Conservation (phyloP, 2,888 invertebrate genomes). For the Sarcophaga rosellei region DNA sequence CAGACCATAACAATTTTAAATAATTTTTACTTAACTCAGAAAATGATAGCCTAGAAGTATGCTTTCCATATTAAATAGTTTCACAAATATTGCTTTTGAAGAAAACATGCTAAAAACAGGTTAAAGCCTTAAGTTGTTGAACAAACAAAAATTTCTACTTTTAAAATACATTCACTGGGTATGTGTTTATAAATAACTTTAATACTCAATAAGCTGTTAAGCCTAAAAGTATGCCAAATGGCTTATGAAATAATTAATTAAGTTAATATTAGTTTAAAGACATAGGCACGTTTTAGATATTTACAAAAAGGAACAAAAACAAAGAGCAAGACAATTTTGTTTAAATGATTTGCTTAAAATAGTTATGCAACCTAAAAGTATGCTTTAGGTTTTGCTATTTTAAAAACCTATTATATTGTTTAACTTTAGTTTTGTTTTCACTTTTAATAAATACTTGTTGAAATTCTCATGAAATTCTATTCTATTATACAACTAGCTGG, state of each 20-base stretch:
- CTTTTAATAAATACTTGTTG: neutral
- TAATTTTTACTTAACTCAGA: neutral
- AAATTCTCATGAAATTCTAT: neutral
- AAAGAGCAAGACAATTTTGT: neutral
- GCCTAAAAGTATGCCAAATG: neutral
- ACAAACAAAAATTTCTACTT: neutral
- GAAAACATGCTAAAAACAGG: neutral
- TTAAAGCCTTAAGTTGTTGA: neutral
- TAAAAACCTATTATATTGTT: neutral
- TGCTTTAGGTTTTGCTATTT: neutral
- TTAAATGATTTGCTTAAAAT: neutral
- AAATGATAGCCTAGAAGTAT: neutral
- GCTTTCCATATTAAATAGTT: conserved; percentile 5
- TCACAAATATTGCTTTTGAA: neutral
- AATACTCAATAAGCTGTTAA: neutral
- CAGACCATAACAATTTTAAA: neutral
- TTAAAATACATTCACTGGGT: neutral
- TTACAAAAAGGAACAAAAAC: neutral
- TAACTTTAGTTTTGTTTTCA: neutral
- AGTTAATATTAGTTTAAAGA: conserved; percentile 9
- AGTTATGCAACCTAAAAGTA: neutral
- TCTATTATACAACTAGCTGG: neutral
- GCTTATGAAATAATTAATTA: conserved; percentile 11
- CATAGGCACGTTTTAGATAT: neutral
- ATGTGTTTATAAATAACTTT: neutral